phyloP scores from a whole-genome alignment of 2,113 vertebrate species.

The Chlamydotis undulata region DNA sequence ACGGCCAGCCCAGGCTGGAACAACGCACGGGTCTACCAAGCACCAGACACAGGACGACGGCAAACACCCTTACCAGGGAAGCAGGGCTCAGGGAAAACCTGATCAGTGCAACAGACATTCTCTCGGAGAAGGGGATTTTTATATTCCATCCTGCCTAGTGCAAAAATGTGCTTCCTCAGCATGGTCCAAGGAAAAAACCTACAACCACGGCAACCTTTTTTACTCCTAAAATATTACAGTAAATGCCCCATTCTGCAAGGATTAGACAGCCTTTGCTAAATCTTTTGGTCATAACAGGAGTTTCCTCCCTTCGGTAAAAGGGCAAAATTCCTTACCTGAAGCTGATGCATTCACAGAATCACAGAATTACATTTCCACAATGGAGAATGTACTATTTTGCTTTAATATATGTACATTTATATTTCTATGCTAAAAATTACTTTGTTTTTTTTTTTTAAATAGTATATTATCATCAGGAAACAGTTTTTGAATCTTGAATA shows the following conservation, averaged over 20 bases:
- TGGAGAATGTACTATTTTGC: not conserved
- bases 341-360: rapidly evolving
- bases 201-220: not conserved
- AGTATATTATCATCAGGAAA: not conserved
- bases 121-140: not conserved
- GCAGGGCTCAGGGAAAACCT: not conserved
- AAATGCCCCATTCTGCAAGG: not conserved
- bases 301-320: not conserved
- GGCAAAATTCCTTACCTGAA: not conserved
- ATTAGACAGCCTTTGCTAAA: not conserved
- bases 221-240: not conserved
- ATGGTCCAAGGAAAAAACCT: not conserved
- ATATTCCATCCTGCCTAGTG: not conserved
- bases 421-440: not conserved
- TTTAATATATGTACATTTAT: not conserved
- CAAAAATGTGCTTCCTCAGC: not conserved
- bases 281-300: not conserved
- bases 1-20: not conserved
- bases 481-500: not conserved
- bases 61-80: not conserved
- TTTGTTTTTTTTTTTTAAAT: not conserved
- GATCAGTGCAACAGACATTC: not conserved
- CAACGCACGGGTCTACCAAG: not conserved
- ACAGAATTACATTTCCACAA: not conserved
- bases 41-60: not conserved